Conservation (phyloP, 2,888 invertebrate species). For the Resseliella maxima region DNA sequence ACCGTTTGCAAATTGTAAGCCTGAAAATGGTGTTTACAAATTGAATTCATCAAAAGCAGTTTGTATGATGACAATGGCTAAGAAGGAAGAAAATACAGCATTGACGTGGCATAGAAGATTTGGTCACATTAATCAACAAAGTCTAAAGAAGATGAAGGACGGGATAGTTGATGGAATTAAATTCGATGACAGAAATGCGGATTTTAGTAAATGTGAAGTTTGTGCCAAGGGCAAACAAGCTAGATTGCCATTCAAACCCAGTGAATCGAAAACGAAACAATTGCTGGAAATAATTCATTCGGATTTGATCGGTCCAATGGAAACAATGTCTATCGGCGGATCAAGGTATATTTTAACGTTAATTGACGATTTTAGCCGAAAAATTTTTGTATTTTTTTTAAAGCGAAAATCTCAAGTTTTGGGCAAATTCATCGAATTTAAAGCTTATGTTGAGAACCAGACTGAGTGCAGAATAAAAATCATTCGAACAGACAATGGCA, state of each 20-base stretch:
- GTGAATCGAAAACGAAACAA: constrained; percentile 58
- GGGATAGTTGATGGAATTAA: constrained; percentile 54
- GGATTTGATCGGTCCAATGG: constrained; percentile 65
- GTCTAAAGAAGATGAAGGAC: constrained; percentile 57
- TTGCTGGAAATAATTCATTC: constrained; percentile 63
- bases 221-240: constrained; percentile 60
- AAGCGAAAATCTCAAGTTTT: constrained; percentile 63
- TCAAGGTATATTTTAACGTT: constrained; percentile 64
- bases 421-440: constrained; percentile 61
- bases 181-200: background rate
- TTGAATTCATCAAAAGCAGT: background rate
- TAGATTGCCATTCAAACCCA: constrained; percentile 59
- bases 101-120: constrained; percentile 59
- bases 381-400: constrained; percentile 62
- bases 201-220: constrained; percentile 58
- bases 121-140: constrained; percentile 59
- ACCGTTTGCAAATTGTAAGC: constrained; percentile 58
- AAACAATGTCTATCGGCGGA: constrained; percentile 62
- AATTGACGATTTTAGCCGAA: constrained; percentile 62
- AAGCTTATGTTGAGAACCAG: constrained; percentile 61
- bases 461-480: constrained; percentile 55
- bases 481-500: background rate
- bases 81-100: background rate
- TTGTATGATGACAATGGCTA: constrained; percentile 37
- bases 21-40: constrained; percentile 58